Base-by-base conservation (phyloP, 1,140 invertebrate genomes). In the Cydia splendana region DNA sequence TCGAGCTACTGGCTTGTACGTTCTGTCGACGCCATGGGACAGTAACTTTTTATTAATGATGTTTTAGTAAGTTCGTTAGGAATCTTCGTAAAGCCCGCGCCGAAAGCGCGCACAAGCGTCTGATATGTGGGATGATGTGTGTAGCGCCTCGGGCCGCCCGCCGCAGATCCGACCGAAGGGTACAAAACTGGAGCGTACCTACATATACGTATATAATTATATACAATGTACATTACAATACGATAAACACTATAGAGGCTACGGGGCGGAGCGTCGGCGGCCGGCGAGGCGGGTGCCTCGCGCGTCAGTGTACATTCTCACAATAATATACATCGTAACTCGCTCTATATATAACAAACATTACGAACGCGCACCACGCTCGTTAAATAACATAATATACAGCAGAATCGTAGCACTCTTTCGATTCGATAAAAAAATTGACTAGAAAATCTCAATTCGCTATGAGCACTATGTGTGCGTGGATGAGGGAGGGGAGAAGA, bases 381-480 rank as follows among this genome's bases (percentile, higher is more conserved):
- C 91, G 88, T 76, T 82, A 85, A 90, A 90, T 85, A 90, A 92
- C 90, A 91, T 89, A 93, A 91, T 91, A 88, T 92, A 92, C 91
- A 91, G 89, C 87, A 75, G 91, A 91, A 89, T 89, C 89, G 89
- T 89, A 89, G 88, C 88, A 90, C 86, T 85, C 88, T 89, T 89
- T 91, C 91, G 90, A 91, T 92, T 91, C 90, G 81, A 86, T 90
- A 90, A 92, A 92, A 90, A 92, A 92, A 92, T 93, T 92, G 90
- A 93, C 90, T 93, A 92, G 89, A 91, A 92, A 91, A 91, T 89
- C 83, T 91, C 89, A 91, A 91, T 91, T 88, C 87, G 87, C 89
- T 90, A 91, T 85, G 83, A 87, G 87, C 87, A 88, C 89, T 93
- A 91, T 87, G 90, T 87, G 90, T 90, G 90, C 86, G 91, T 86